Evolutionary conservation across 2,797 vertebrate genomes (phyloP), one percentile per base, ranked within the genome.

Genomic region (Crenichthys baileyi): DNA sequence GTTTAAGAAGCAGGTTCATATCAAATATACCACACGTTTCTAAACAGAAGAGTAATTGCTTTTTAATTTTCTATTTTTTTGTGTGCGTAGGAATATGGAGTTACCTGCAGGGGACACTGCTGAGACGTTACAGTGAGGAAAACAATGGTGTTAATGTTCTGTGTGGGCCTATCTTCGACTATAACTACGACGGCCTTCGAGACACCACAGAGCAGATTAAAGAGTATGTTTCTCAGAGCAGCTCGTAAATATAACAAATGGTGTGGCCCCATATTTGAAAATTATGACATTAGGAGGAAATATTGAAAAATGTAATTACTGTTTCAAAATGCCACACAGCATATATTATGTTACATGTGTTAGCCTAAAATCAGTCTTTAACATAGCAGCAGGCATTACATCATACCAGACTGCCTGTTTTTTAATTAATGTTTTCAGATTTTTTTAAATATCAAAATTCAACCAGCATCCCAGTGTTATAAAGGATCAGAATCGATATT

Each of bases 131-230:
- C 0, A 96, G 96, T 36, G 96, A 95, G 36, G 96, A 98, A 75
- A 94, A 93, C 85, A 96, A 97, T 0, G 96, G 96, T 3, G 87
- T 99, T 79, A 98, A 99, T 65, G 93, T 99, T 31, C 94, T 99
- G 48, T 90, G 93, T 0, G 98, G 98, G 9, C 98, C 98, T 0
- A 83, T 99, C 71, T 99, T 98, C 73, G 98, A 99, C 92, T 92
- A 95, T 58, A 94, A 99, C 90, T 95, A 94, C 0, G 97, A 99
- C 53, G 97, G 98, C 50, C 95, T 97, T 58, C 93, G 96, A 73
- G 98, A 99, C 89, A 93, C 96, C 1, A 80, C 93, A 0, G 97
- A 98, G 75, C 96, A 95, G 86, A 97, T 98, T 72, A 96, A 94
- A 94, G 95, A 96, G 98, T 99, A 73, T 58, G 83, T 79, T 72